Conservation (phyloP, 2,797 vertebrate genomes). For the Oreochromis mossambicus region DNA sequence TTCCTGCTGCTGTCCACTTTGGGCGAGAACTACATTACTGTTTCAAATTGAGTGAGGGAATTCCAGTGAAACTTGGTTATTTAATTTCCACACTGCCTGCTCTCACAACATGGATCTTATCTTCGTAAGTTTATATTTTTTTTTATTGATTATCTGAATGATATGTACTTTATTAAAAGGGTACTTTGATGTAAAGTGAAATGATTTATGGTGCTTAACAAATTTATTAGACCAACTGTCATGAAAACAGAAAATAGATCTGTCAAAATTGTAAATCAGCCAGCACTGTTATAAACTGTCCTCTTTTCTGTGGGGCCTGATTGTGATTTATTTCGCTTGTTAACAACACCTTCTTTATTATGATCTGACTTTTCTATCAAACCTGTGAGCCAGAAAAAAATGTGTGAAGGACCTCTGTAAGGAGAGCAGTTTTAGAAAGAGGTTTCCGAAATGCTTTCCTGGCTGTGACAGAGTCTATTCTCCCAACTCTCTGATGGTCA, state of each 20-base stretch:
- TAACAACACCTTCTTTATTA: background rate
- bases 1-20: background rate
- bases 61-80: background rate
- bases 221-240: background rate
- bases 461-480: background rate
- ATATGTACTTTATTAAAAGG: background rate
- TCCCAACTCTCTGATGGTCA: background rate
- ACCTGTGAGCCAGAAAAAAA: background rate
- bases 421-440: background rate
- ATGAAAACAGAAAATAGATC: background rate
- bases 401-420: background rate
- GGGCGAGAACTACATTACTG: background rate
- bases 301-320: fast-evolving
- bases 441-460: background rate
- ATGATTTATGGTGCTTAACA: background rate
- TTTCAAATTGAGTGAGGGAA: background rate
- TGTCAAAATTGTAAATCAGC: background rate
- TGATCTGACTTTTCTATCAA: background rate
- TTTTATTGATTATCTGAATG: background rate
- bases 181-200: too few species aligned
- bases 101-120: constrained; percentile 42
- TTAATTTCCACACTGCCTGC: background rate
- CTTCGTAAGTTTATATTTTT: constrained; percentile 31
- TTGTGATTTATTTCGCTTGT: background rate
- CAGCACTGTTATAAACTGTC: background rate